A percentile compares a stretch with the other conserved stretches of the same genome.
Evolutionary conservation across 2,113 vertebrate genomes (phyloP).

Genomic region (Mesembrinibis cayennensis): DNA sequence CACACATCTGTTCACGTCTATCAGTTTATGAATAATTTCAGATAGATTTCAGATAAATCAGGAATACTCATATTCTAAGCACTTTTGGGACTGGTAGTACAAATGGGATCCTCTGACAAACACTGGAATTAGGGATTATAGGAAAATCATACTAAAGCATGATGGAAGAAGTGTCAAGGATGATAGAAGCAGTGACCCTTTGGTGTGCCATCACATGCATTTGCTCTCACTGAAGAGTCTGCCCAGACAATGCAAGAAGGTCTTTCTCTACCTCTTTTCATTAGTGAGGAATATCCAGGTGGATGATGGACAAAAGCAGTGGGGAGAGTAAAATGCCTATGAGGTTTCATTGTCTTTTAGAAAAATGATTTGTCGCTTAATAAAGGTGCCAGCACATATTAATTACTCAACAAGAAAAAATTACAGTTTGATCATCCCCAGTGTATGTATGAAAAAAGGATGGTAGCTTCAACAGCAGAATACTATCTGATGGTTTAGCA

Average conservation of each 20-base stretch:
- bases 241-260: accelerated
- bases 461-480: background rate
- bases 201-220: background rate
- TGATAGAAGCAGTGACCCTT: background rate
- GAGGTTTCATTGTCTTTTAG: background rate
- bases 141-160: background rate
- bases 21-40: background rate
- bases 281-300: background rate
- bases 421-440: background rate
- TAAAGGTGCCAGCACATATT: background rate
- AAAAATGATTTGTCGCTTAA: background rate
- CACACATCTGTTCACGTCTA: background rate
- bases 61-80: background rate
- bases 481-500: background rate
- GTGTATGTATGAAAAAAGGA: background rate
- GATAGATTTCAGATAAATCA: background rate
- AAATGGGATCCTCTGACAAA: background rate
- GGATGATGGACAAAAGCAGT: background rate
- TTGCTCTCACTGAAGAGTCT: background rate
- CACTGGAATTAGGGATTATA: background rate
- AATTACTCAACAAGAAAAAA: background rate
- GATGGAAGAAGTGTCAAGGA: background rate
- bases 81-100: background rate
- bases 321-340: background rate
- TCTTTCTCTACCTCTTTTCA: background rate